A percentile compares a stretch with the other conserved stretches of the same genome.
phyloP scores from a whole-genome alignment of 2,113 vertebrate species.

The Syrrhaptes paradoxus region DNA sequence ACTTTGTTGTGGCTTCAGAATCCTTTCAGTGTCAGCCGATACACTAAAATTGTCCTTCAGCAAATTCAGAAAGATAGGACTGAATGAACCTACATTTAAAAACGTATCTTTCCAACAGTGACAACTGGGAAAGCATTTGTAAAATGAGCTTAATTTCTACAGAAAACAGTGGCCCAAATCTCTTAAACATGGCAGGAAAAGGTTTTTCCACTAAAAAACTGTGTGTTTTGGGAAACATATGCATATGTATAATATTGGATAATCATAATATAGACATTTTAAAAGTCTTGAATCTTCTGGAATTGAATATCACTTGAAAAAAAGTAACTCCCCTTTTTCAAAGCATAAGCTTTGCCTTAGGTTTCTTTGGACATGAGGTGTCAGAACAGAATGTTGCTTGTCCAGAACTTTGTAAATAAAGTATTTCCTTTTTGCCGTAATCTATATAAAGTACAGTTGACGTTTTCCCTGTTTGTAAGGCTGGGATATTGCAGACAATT shows the following conservation, averaged over 20 bases:
- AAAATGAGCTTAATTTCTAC: background rate
- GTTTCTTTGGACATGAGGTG: background rate
- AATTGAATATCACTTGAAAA: background rate
- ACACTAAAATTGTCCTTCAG: background rate
- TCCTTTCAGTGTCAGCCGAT: background rate
- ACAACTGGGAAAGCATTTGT: background rate
- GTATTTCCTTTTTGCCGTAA: background rate
- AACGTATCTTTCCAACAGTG: background rate
- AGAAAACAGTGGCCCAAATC: background rate
- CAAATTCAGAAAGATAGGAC: background rate
- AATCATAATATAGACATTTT: background rate
- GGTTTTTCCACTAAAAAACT: fast-evolving
- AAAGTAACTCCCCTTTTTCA: background rate
- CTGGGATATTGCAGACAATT: background rate
- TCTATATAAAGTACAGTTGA: background rate
- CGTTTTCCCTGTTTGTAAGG: background rate
- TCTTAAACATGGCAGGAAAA: background rate
- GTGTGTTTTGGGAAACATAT: background rate
- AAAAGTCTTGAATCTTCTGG: background rate
- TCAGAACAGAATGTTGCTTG: background rate
- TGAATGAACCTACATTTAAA: background rate
- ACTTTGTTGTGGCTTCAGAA: background rate
- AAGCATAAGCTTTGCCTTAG: background rate
- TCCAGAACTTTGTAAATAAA: background rate
- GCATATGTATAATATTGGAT: background rate